Evolutionary conservation across 2,113 vertebrate genomes (phyloP), one percentile per base, ranked within the genome.

Genomic region (Scalopus aquaticus): DNA sequence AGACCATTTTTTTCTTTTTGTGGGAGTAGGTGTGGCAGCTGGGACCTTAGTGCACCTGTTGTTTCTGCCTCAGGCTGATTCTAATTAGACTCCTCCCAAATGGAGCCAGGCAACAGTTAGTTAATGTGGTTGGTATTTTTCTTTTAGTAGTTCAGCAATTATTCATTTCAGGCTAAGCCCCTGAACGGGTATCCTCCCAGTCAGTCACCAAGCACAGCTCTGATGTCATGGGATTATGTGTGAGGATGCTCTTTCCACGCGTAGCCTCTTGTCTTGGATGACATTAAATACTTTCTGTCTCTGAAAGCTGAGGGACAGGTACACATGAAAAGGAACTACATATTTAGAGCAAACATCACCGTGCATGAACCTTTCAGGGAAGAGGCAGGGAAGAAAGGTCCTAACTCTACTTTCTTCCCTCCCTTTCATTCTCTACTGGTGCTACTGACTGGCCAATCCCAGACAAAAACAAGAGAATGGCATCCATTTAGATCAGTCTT

Each of bases 141-240:
- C 44, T 87, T 39, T 74, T 64, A 82, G 10, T 67, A 22, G 30
- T 5, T 97, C 67, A 62, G 95, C 39, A 88, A 92, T 95, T 95
- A 96, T 80, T 97, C 56, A 96, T 96, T 74, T 96, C 37, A 42
- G 72, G 79, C 77, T 95, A 81, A 96, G 37, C 46, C 46, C 28
- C 85, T 95, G 60, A 84, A 44, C 72, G 49, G 39, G 17, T 65
- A 32, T 96, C 37, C 73, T 54, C 20, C 26, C 77, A 46, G 39
- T 1, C 42, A 49, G 35, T 56, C 90, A 96, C 86, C 56, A 54
- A 64, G 37, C 39, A 5, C 67, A 69, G 17, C 24, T 93, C 37
- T 65, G 83, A 88, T 76, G 76, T 19, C 42, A 37, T 73, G 37
- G 97, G 92, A 56, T 92, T n/a, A 83, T 83, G 69, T 83, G 82